phyloP scores from a whole-genome alignment of 2,797 vertebrate species.

The Takifugu rubripes region DNA sequence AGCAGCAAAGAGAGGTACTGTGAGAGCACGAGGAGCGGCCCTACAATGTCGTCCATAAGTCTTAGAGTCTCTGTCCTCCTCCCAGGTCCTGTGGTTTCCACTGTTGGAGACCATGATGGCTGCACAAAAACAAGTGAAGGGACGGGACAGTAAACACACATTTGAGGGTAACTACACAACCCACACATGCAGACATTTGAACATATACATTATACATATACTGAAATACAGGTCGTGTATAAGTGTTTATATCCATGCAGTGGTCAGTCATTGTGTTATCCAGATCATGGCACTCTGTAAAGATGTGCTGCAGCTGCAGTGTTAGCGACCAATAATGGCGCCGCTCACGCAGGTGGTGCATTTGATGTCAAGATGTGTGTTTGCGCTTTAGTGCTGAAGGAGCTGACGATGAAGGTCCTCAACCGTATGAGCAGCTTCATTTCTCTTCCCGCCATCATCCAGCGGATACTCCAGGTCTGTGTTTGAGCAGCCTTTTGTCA shows the following conservation, averaged over 20 bases:
- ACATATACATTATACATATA: no score
- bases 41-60: no score
- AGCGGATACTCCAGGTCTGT: slow-evolving; percentile 88
- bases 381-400: slow-evolving; percentile 83
- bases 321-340: neutral
- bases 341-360: neutral
- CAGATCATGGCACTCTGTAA: no score
- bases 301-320: neutral
- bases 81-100: slow-evolving; percentile 90
- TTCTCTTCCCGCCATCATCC: slow-evolving; percentile 89
- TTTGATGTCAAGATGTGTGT: neutral
- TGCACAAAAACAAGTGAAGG: slow-evolving; percentile 84
- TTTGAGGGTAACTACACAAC: slow-evolving; percentile 77
- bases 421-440: slow-evolving; percentile 95
- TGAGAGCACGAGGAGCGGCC: no score
- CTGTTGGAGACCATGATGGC: slow-evolving; percentile 94
- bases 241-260: no score
- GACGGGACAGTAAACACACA: slow-evolving; percentile 58
- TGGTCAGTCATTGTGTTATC: no score
- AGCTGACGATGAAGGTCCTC: slow-evolving; percentile 92
- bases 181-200: slow-evolving; percentile 1
- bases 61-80: neutral
- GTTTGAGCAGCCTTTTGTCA: neutral
- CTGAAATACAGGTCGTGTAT: no score
- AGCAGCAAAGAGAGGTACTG: slow-evolving; percentile 87